phyloP scores from a whole-genome alignment of 2,888 invertebrate genomes.

The Erebia epiphron region DNA sequence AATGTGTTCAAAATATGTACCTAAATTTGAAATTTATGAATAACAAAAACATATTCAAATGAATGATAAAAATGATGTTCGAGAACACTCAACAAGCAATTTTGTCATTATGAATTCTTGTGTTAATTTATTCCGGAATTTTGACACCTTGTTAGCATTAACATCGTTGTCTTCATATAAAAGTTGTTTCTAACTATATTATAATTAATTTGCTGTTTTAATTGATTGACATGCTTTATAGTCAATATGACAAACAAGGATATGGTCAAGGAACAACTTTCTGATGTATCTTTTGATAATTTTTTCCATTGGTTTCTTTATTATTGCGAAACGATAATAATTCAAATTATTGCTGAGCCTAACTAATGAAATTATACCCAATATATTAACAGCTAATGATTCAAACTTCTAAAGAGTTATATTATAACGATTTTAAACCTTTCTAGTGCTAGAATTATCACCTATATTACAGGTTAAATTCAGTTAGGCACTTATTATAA shows the following conservation, averaged over 20 bases:
- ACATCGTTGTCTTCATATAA: constrained; percentile 2
- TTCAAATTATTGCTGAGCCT: no score
- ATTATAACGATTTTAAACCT: no score
- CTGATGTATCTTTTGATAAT: neutral
- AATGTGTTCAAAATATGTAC: constrained; percentile 1
- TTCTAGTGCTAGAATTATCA: no score
- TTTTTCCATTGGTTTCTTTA: neutral
- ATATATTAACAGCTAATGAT: no score
- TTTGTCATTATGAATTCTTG: neutral
- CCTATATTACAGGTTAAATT: no score
- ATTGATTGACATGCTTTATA: constrained; percentile 14
- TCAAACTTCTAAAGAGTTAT: no score
- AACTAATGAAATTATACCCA: no score
- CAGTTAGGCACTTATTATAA: no score
- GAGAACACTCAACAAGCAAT: neutral
- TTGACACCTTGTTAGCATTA: constrained; percentile 4
- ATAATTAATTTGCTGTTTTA: constrained; percentile 9
- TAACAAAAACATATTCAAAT: neutral
- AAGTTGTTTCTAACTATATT: constrained; percentile 5
- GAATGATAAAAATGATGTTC: neutral
- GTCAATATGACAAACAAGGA: constrained; percentile 1
- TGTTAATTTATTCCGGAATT: constrained; percentile 14
- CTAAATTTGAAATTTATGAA: neutral
- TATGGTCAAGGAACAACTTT: neutral
- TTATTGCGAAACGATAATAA: no score